Evolutionary conservation across 2,888 invertebrate genomes (phyloP).

Genomic region (Octonoba sinensis): DNA sequence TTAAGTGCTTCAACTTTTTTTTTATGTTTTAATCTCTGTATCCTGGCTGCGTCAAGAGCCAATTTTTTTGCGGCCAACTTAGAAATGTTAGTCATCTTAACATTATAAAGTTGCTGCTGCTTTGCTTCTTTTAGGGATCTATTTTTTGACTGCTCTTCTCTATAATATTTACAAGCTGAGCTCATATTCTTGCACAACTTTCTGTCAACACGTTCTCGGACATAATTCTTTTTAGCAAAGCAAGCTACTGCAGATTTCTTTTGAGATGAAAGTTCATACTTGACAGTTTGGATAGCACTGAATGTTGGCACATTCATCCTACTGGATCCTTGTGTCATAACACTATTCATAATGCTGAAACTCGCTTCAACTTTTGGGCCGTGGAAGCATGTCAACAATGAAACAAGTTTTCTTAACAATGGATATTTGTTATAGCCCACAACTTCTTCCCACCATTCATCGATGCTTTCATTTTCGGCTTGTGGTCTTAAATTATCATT

Average conservation of each 20-base stretch:
- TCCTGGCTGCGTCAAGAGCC: not conserved
- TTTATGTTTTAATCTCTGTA: not conserved
- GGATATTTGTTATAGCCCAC: constrained; percentile 6
- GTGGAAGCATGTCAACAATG: constrained; percentile 13
- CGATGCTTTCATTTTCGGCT: not conserved
- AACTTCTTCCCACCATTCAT: constrained; percentile 11
- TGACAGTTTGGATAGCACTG: constrained; percentile 19
- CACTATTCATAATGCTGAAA: constrained; percentile 26
- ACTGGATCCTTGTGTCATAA: constrained; percentile 3
- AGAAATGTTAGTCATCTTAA: not conserved
- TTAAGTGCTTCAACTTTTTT: not conserved
- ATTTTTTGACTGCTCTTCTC: not conserved
- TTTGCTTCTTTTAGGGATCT: not conserved
- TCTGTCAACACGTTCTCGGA: constrained; percentile 18
- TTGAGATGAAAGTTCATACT: constrained; percentile 10
- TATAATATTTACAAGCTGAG: not conserved
- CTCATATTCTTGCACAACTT: not conserved
- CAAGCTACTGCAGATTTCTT: constrained; percentile 1
- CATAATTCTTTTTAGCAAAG: constrained; percentile 1
- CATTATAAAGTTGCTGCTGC: not conserved
- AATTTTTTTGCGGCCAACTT: not conserved
- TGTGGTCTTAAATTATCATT: constrained; percentile 1
- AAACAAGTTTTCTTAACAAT: constrained; percentile 3
- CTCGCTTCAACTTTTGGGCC: constrained; percentile 7
- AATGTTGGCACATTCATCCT: constrained; percentile 11